Conservation (phyloP, 2,888 invertebrate species). For the Ochropleura leucogaster region DNA sequence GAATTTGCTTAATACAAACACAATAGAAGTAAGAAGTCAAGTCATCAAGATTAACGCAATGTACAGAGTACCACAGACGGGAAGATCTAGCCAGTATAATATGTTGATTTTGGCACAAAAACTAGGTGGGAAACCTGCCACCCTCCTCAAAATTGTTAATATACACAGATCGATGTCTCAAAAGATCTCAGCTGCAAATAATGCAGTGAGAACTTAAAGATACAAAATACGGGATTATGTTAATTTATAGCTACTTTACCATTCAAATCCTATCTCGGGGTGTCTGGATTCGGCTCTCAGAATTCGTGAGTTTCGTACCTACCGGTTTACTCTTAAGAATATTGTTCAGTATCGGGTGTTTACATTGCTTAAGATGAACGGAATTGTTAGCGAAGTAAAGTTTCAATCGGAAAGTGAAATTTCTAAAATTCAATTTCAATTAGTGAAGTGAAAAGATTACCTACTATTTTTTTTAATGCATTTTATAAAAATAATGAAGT, state of each 20-base stretch:
- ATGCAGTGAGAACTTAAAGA: constrained; percentile 85
- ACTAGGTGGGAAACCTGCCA: not conserved
- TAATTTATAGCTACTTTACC: constrained; percentile 85
- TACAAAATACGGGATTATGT: constrained; percentile 87
- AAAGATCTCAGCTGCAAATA: constrained; percentile 80
- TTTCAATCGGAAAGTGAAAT: constrained; percentile 1
- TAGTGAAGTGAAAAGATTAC: too few relatives aligned
- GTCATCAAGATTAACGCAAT: too few relatives aligned
- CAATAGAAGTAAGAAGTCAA: too few relatives aligned
- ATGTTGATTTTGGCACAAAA: not conserved
- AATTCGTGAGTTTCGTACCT: constrained; percentile 67
- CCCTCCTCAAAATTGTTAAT: constrained; percentile 53
- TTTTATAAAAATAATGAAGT: not conserved
- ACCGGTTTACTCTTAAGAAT: constrained; percentile 61
- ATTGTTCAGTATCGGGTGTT: constrained; percentile 58
- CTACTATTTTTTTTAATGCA: too few relatives aligned
- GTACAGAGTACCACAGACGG: not conserved
- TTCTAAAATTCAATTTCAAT: not conserved
- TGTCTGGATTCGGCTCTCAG: constrained; percentile 72
- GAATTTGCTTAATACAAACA: too few relatives aligned
- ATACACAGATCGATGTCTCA: constrained; percentile 68
- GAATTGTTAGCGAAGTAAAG: constrained; percentile 21
- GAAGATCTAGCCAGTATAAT: not conserved
- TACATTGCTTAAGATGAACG: constrained; percentile 57
- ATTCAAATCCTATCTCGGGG: constrained; percentile 85